Conservation (phyloP, 1,140 invertebrate species). For the Pectinophora gossypiella region DNA sequence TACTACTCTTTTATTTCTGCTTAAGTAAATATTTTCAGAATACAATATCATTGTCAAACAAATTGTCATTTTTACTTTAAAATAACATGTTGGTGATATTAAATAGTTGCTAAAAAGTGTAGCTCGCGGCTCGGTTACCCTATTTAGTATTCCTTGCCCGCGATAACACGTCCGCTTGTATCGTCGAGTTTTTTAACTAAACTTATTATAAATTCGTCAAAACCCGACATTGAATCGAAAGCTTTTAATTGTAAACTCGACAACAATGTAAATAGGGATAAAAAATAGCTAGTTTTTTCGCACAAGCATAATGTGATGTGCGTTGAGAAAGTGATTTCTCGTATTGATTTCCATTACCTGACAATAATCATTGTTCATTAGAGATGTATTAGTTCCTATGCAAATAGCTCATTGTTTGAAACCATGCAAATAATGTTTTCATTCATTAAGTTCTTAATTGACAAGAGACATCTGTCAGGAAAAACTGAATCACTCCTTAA, state of each 20-base stretch:
- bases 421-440: constrained; percentile 58
- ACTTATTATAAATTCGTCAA: constrained; percentile 65
- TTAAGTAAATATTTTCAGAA: no score
- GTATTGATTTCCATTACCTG: constrained; percentile 52
- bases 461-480: constrained; percentile 57
- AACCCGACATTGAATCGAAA: constrained; percentile 42
- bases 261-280: constrained; percentile 5
- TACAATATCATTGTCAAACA: no score
- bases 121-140: constrained; percentile 17
- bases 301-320: constrained; percentile 23
- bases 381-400: constrained; percentile 49
- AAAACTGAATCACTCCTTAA: constrained; percentile 64
- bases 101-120: no score
- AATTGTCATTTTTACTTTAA: background rate
- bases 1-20: background rate
- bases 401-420: constrained; percentile 55
- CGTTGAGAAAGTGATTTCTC: constrained; percentile 67
- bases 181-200: constrained; percentile 45
- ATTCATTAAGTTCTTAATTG: constrained; percentile 51
- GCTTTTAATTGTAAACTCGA: constrained; percentile 33
- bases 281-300: constrained; percentile 14
- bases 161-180: constrained; percentile 56
- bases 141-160: constrained; percentile 51
- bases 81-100: background rate
- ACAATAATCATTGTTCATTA: constrained; percentile 55